phyloP scores from a whole-genome alignment of 2,113 vertebrate genomes.

The Poeciliopsis occidentalis region DNA sequence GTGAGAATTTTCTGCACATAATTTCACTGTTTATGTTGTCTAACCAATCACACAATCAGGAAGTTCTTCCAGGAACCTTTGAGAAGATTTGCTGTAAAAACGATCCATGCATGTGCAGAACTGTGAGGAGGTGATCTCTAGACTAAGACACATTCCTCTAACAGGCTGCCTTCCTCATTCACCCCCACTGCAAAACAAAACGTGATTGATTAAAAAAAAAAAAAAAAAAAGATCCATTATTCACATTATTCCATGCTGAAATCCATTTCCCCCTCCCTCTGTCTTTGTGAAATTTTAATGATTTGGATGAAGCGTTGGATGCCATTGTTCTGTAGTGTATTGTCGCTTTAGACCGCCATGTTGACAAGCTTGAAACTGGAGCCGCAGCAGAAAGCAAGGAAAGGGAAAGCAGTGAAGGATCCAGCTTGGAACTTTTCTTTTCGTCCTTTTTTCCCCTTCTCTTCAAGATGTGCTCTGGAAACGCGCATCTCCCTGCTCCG shows the following conservation, averaged over 20 bases:
- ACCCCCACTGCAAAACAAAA: not conserved
- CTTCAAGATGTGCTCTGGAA: not conserved
- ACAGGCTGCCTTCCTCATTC: not conserved
- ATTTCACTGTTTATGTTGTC: not conserved
- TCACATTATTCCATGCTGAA: not conserved
- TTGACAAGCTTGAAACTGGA: not conserved
- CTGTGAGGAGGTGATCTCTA: not conserved
- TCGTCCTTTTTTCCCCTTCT: too few relatives aligned
- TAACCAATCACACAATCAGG: not conserved
- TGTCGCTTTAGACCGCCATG: not conserved
- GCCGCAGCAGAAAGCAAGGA: not conserved
- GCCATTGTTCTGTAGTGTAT: not conserved
- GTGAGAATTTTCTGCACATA: not conserved
- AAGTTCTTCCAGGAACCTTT: not conserved
- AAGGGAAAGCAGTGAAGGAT: not conserved
- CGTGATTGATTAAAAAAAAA: not conserved
- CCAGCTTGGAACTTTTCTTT: too few relatives aligned
- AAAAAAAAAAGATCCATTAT: too few relatives aligned
- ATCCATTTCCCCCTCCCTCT: not conserved
- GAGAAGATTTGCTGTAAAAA: not conserved
- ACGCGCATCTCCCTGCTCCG: not conserved
- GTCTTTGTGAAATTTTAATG: not conserved
- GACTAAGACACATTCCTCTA: too few relatives aligned
- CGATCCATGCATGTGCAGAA: not conserved
- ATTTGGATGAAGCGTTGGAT: not conserved